A percentile compares a stretch with the other conserved stretches of the same genome.
Conservation (phyloP, 1,140 invertebrate genomes). For the Microplitis demolitor region DNA sequence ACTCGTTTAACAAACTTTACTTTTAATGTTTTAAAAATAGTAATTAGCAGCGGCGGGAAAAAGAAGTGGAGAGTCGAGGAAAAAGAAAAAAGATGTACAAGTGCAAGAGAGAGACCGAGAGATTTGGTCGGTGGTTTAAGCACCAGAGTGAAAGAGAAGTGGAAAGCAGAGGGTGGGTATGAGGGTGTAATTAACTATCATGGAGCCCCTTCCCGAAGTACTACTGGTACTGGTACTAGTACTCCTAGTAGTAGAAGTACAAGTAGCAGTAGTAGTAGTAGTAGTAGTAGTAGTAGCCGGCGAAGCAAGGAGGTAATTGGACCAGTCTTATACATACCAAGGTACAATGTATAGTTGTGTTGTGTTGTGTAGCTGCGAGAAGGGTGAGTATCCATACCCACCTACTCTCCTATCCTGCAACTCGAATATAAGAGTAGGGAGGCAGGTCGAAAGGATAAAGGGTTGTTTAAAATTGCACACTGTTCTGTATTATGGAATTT, state of each 20-base stretch:
- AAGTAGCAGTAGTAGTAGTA: too few species aligned
- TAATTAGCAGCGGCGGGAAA: conserved; percentile 55
- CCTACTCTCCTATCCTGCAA: neutral
- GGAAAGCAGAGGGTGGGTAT: conserved; percentile 33
- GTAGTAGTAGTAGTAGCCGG: conserved; percentile 44
- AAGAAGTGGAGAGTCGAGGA: conserved; percentile 13
- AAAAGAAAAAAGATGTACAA: conserved; percentile 22
- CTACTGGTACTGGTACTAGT: neutral
- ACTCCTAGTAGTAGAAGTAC: too few species aligned
- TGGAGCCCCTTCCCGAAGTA: conserved; percentile 54
- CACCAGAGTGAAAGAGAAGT: conserved; percentile 31
- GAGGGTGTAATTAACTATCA: conserved; percentile 62
- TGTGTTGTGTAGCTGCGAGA: neutral
- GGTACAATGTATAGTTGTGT: neutral
- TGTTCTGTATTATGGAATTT: conserved; percentile 59
- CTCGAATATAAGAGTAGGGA: conserved; percentile 19
- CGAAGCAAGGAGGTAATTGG: conserved; percentile 62
- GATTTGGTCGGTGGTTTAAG: conserved; percentile 18
- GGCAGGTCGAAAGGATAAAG: conserved; percentile 49
- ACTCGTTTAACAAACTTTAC: conserved; percentile 64
- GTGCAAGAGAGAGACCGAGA: conserved; percentile 4
- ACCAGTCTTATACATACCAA: conserved; percentile 55
- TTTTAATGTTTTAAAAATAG: conserved; percentile 65
- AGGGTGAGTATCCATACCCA: conserved; percentile 20
- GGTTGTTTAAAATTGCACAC: conserved; percentile 61